phyloP scores from a whole-genome alignment of 2,797 vertebrate genomes.

The Arrhamphus sclerolepis region DNA sequence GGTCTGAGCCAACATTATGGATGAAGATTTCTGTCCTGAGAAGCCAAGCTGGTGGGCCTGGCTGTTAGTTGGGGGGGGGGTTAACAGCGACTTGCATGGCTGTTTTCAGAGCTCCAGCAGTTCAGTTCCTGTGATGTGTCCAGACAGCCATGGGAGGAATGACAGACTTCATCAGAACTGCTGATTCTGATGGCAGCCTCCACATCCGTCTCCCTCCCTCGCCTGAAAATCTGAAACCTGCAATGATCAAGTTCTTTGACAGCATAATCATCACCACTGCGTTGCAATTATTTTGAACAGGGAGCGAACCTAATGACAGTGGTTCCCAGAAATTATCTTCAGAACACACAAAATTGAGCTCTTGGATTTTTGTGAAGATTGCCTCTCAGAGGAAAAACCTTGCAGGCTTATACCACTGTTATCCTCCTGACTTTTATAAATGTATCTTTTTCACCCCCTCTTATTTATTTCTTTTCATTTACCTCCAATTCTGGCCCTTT shows the following conservation, averaged over 20 bases:
- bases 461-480: slow-evolving; percentile 64
- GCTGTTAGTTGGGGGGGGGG: slow-evolving; percentile 22
- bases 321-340: neutral
- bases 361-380: slow-evolving; percentile 11
- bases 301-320: neutral
- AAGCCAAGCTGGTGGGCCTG: too few relatives aligned
- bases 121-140: slow-evolving; percentile 29
- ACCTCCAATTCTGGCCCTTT: slow-evolving; percentile 21
- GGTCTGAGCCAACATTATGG: neutral
- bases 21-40: too few relatives aligned
- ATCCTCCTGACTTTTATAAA: slow-evolving; percentile 24
- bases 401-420: slow-evolving; percentile 1
- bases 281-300: neutral
- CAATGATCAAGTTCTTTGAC: neutral
- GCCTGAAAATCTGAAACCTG: slow-evolving; percentile 14
- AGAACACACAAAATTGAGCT: neutral
- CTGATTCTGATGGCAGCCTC: slow-evolving; percentile 30
- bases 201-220: neutral
- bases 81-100: too few relatives aligned
- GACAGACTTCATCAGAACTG: slow-evolving; percentile 7
- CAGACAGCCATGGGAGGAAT: slow-evolving; percentile 33
- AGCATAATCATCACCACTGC: neutral
- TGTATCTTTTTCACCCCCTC: neutral
- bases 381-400: slow-evolving; percentile 11
- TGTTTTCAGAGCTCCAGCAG: slow-evolving; percentile 3